Evolutionary conservation across 2,888 invertebrate species (phyloP).

Genomic region (Nipponacmea schrenckii): DNA sequence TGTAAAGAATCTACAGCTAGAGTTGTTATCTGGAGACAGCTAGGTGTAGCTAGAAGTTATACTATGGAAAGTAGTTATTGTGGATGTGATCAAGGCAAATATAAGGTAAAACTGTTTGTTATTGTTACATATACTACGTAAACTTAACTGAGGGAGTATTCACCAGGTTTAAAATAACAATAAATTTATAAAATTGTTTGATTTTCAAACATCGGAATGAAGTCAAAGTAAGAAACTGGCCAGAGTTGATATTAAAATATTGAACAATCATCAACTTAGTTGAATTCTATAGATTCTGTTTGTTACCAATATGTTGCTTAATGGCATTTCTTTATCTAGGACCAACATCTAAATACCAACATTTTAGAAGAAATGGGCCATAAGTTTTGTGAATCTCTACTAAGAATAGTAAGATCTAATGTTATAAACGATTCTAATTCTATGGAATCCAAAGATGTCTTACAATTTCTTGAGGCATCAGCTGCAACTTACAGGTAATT

Average conservation of each 20-base stretch:
- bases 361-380: constrained; percentile 66
- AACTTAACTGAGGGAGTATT: too few relatives aligned
- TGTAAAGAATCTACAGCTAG: constrained; percentile 85
- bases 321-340: constrained; percentile 38
- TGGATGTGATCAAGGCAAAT: constrained; percentile 82
- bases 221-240: too few relatives aligned
- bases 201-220: too few relatives aligned
- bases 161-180: too few relatives aligned
- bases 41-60: constrained; percentile 80
- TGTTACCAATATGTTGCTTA: too few relatives aligned
- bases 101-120: constrained; percentile 74
- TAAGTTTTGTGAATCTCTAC: constrained; percentile 63
- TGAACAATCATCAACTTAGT: too few relatives aligned
- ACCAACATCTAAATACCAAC: constrained; percentile 62
- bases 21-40: constrained; percentile 86
- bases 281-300: too few relatives aligned
- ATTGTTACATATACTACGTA: too few relatives aligned
- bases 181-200: too few relatives aligned
- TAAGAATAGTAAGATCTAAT: constrained; percentile 37
- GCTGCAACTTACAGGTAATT: constrained; percentile 1
- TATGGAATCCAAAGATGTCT: background rate
- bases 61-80: constrained; percentile 90
- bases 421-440: background rate
- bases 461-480: background rate
- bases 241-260: too few relatives aligned